phyloP scores from a whole-genome alignment of 2,797 vertebrate species.

The Chrysocyon brachyurus region DNA sequence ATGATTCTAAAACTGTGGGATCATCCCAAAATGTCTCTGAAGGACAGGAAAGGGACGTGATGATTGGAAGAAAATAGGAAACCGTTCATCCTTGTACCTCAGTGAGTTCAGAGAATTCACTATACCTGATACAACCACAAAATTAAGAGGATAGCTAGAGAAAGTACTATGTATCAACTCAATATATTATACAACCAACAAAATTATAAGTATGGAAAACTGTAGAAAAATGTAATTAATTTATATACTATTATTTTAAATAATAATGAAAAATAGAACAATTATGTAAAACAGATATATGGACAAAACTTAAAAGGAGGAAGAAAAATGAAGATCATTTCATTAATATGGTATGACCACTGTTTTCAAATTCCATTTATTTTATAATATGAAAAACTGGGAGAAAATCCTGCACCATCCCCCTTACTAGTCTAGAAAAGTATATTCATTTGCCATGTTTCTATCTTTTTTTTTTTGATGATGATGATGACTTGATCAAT shows the following conservation, averaged over 20 bases:
- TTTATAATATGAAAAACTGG: neutral
- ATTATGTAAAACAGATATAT: neutral
- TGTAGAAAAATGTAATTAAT: neutral
- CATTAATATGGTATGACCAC: neutral
- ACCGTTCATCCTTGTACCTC: neutral
- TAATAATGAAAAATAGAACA: neutral
- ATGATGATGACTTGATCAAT: neutral
- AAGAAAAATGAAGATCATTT: neutral
- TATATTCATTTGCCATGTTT: neutral
- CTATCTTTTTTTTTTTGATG: neutral
- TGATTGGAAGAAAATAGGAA: neutral
- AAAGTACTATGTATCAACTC: neutral
- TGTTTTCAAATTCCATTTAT: slow-evolving; percentile 15
- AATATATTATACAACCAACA: neutral
- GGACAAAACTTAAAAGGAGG: neutral
- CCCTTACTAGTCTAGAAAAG: slow-evolving; percentile 34
- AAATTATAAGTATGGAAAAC: neutral
- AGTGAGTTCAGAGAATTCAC: neutral
- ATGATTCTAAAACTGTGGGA: neutral
- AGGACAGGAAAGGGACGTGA: neutral
- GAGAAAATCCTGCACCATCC: neutral
- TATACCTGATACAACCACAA: neutral
- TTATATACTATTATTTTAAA: neutral
- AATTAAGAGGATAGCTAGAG: neutral
- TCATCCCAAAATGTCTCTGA: neutral